Evolutionary conservation across 2,113 vertebrate species (phyloP).

Genomic region (Antechinus flavipes): DNA sequence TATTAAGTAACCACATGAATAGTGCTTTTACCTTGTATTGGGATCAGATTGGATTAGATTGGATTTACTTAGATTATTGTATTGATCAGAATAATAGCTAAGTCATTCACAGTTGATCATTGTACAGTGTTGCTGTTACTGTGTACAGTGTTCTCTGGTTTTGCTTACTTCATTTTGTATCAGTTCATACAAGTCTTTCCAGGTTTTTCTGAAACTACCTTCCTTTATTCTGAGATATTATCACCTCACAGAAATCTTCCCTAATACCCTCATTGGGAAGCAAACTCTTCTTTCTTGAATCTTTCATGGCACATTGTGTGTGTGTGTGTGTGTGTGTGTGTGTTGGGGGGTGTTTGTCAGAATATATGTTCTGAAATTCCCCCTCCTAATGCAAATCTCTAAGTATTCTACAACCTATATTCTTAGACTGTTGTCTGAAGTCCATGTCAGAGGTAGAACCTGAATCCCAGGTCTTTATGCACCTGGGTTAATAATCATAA

Average conservation of each 20-base stretch:
- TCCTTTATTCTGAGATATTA: neutral
- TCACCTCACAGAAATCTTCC: neutral
- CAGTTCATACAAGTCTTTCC: neutral
- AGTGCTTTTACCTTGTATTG: constrained; percentile 86
- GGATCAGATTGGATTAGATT: too few species aligned
- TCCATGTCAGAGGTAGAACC: neutral
- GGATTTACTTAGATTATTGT: too few species aligned
- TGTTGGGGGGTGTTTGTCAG: too few species aligned
- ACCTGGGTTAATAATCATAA: too few species aligned
- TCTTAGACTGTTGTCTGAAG: neutral
- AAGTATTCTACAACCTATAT: neutral
- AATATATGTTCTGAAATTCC: neutral
- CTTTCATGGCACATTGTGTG: neutral
- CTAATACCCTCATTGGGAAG: neutral
- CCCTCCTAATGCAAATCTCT: neutral
- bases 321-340: too few species aligned
- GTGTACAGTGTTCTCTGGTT: neutral
- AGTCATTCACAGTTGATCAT: neutral
- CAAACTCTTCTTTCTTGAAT: neutral
- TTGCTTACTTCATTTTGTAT: neutral
- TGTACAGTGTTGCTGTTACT: neutral
- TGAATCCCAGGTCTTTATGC: neutral
- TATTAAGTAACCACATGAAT: constrained; percentile 94
- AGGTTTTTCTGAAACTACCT: neutral
- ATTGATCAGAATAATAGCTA: neutral